Evolutionary conservation across 2,888 invertebrate species (phyloP).

Genomic region (Automeris io): DNA sequence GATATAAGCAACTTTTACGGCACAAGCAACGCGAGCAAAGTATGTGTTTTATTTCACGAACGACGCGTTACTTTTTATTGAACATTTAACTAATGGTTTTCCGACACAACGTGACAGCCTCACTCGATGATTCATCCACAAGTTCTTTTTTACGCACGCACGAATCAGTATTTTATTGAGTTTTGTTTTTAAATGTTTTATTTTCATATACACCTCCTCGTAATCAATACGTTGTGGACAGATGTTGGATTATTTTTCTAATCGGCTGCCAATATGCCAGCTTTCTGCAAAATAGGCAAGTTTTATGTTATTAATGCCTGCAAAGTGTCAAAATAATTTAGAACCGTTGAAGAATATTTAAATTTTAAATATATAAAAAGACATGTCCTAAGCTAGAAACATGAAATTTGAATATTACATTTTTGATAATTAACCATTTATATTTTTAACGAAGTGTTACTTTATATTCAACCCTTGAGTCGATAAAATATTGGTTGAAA

Average conservation of each 20-base stretch:
- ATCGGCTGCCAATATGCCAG: background rate
- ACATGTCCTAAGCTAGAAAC: no score
- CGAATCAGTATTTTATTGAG: constrained; percentile 18
- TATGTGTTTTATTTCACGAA: constrained; percentile 40
- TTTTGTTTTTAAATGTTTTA: constrained; percentile 15
- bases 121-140: constrained; percentile 44
- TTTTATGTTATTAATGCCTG: no score
- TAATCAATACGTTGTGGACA: background rate
- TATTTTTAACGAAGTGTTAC: no score
- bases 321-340: no score
- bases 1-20: constrained; percentile 40
- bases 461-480: no score
- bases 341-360: no score
- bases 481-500: no score
- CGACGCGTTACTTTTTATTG: constrained; percentile 45
- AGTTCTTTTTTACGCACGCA: constrained; percentile 26
- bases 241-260: background rate
- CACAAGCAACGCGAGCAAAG: constrained; percentile 37
- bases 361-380: no score
- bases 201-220: constrained; percentile 12
- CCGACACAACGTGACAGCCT: constrained; percentile 49
- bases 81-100: constrained; percentile 55
- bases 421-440: no score
- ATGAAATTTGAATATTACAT: no score
- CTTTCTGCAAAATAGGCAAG: no score